Conservation (phyloP, 2,113 vertebrate species). For the Hippocampus mohnikei region DNA sequence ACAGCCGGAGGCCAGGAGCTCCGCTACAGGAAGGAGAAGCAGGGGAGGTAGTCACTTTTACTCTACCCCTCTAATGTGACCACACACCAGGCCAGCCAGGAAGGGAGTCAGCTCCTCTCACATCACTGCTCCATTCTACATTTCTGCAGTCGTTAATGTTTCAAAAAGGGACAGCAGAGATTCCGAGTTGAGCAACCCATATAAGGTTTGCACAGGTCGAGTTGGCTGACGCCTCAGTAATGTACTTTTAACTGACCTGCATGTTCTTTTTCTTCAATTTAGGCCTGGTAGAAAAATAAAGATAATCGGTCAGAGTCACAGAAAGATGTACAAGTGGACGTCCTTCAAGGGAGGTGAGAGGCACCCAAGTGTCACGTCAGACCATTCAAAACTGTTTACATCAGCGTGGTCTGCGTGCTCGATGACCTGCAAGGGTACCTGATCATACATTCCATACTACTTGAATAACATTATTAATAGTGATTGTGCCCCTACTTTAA, state of each 20-base stretch:
- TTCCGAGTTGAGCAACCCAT: conserved; percentile 1
- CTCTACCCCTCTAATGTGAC: conserved; percentile 40
- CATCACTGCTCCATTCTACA: conserved; percentile 27
- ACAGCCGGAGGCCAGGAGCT: conserved; percentile 48
- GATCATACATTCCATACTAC: no score
- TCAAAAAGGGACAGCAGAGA: conserved; percentile 5
- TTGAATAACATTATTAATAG: no score
- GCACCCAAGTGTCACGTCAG: no score
- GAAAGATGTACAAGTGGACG: no score
- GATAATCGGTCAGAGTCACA: no score
- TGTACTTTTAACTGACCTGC: conserved; percentile 53
- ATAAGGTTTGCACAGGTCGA: conserved; percentile 30
- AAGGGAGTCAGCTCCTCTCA: conserved; percentile 51
- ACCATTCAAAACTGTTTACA: no score
- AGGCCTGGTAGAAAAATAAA: background rate
- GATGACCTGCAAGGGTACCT: no score
- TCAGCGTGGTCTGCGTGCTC: no score
- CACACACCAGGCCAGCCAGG: conserved; percentile 43
- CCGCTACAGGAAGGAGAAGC: conserved; percentile 34
- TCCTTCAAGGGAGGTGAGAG: no score
- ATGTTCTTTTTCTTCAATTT: conserved; percentile 29
- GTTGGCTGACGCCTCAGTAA: conserved; percentile 19
- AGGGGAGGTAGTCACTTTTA: conserved; percentile 35
- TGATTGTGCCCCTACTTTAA: no score
- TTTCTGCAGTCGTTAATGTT: conserved; percentile 21